Evolutionary conservation across 1,140 invertebrate genomes (phyloP), one percentile per base, ranked within the genome.

Genomic region (Sycophila sp.): DNA sequence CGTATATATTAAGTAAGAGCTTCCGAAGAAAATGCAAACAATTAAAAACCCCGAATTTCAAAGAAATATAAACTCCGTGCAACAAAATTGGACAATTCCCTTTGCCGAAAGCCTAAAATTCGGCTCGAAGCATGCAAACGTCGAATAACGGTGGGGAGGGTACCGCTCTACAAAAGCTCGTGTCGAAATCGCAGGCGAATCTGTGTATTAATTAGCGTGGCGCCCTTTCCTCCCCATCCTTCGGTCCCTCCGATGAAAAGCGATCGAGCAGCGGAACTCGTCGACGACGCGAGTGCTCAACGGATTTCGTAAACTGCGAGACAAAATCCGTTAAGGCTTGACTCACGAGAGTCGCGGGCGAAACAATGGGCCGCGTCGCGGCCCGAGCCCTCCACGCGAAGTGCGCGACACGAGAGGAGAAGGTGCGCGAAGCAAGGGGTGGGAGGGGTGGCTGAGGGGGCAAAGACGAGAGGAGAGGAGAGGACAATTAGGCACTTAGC

Each of bases 241-340:
- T 22, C 30, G 2, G 2, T 22, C 28, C 45, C n/a, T 59, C 51
- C 55, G 56, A 28, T 28, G 40, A 58, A 59, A 71, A 51, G 63
- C 56, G 53, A 72, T 51, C 75, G 71, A 74, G 73, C 69, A 62
- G 74, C 71, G n/a, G n/a, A n/a, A n/a, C n/a, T n/a, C n/a, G n/a
- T 75, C 73, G 71, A 74, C 72, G 69, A 76, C 73, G 66, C 40
- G 49, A 75, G 62, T 75, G 66, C 75, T 63, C 71, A 80, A 83
- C 76, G 78, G 80, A 81, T 69, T 78, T 79, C 69, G 71, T 81
- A 78, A 82, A 82, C 72, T 78, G 72, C 77, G 80, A 84, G 81
- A 82, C 80, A 82, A 84, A 85, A 85, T 83, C 81, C 81, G 81
- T 83, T 83, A 81, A 83, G 72, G 40, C 66, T 75, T 67, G 68